Percentiles rank a stretch among this genome's conserved stretches.
These are phyloP conservation scores for Salvator merianae DNA, from an alignment of 2,113 vertebrate genomes.

Conservation along the genomic window DNA sequence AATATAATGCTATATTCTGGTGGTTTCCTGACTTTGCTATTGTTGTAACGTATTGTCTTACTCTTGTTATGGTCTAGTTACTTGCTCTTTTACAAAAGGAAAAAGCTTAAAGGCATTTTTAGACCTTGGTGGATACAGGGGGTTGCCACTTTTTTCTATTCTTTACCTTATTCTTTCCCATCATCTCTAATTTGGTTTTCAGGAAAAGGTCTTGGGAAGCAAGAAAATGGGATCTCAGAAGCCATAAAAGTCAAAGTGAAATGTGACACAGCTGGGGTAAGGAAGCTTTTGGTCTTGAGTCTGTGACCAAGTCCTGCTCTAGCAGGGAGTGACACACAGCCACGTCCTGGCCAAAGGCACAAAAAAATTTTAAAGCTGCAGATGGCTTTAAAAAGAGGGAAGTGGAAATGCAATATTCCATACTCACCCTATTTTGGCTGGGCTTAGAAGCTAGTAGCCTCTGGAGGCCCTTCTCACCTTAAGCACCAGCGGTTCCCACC, in stretches of 20 bases:
- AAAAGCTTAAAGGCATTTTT: background rate
- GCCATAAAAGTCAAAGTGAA: conserved; percentile 91
- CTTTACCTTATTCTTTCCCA: too few species aligned
- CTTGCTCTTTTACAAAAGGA: background rate
- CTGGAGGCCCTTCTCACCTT: background rate
- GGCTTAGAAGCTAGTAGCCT: background rate
- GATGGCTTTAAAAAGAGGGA: too few species aligned
- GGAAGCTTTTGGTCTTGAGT: conserved; percentile 24
- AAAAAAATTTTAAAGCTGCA: background rate
- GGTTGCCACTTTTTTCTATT: background rate
- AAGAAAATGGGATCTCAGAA: conserved; percentile 84
- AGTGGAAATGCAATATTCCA: background rate
- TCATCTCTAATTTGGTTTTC: background rate
- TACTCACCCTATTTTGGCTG: rapidly evolving
- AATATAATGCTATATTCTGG: too few species aligned
- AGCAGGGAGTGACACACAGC: too few species aligned
- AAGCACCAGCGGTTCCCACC: rapidly evolving
- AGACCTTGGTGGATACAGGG: too few species aligned
- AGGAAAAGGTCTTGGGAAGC: conserved; percentile 89
- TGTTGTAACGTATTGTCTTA: too few species aligned
- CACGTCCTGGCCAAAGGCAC: background rate
- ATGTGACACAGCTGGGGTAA: conserved; percentile 88
- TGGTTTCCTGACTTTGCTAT: too few species aligned
- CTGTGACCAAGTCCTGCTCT: too few species aligned
- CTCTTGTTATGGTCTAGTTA: background rate